Conservation (phyloP, 2,888 invertebrate species). For the Priocnemis perturbator region DNA sequence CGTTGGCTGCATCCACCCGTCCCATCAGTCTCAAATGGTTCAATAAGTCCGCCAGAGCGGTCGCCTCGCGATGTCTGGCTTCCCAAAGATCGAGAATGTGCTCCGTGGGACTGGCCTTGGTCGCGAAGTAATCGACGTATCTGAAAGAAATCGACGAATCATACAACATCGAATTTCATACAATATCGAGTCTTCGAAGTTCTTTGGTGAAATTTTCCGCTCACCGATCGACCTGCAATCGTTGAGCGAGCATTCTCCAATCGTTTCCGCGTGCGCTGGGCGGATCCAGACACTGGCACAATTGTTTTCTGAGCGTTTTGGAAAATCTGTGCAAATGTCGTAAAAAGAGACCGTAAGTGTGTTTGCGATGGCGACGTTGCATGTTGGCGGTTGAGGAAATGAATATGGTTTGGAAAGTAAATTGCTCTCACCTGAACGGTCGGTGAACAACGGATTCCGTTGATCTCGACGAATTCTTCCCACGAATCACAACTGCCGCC, state of each 20-base stretch:
- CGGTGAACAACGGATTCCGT: slow-evolving; percentile 60
- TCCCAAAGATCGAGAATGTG: slow-evolving; percentile 96
- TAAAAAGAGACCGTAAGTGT: neutral
- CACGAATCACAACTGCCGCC: slow-evolving; percentile 53
- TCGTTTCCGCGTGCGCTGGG: slow-evolving; percentile 92
- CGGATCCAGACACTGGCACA: slow-evolving; percentile 89
- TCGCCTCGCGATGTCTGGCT: slow-evolving; percentile 87
- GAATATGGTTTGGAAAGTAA: neutral
- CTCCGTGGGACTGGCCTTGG: slow-evolving; percentile 95
- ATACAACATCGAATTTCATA: too few species aligned
- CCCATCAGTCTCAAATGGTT: slow-evolving; percentile 90
- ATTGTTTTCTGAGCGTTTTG: slow-evolving; percentile 80
- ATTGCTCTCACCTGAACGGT: slow-evolving; percentile 54
- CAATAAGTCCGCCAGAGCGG: slow-evolving; percentile 87
- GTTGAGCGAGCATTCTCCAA: slow-evolving; percentile 94
- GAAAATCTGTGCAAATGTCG: slow-evolving; percentile 54
- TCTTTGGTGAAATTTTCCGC: slow-evolving; percentile 1
- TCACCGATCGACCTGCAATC: slow-evolving; percentile 87
- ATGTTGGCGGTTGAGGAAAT: too few species aligned
- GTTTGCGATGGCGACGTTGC: too few species aligned
- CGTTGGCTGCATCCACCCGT: slow-evolving; percentile 86
- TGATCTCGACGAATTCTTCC: slow-evolving; percentile 56
- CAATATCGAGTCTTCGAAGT: too few species aligned
- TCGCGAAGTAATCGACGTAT: slow-evolving; percentile 96
- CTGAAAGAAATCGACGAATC: slow-evolving; percentile 34